phyloP scores from a whole-genome alignment of 2,113 vertebrate genomes.

The Turdus rufiventris region DNA sequence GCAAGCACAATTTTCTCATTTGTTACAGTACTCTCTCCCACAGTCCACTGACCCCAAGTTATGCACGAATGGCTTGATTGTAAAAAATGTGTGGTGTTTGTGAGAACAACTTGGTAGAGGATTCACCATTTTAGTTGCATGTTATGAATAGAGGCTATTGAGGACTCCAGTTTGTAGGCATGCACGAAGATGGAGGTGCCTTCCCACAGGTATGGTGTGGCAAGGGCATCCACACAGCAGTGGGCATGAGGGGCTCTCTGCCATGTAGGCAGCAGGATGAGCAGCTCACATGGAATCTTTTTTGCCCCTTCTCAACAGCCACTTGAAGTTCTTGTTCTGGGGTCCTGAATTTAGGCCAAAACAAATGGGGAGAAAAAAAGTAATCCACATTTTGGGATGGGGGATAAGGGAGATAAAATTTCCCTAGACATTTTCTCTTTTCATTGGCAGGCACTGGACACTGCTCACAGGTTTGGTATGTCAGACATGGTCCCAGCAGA shows the following conservation, averaged over 20 bases:
- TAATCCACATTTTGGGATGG: background rate
- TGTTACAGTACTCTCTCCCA: background rate
- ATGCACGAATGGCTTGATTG: background rate
- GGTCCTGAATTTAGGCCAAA: background rate
- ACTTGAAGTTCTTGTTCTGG: background rate
- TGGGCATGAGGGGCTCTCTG: background rate
- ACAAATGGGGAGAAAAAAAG: background rate
- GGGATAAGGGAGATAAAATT: background rate
- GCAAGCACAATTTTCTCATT: background rate
- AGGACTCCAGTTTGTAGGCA: background rate
- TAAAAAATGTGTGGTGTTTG: background rate
- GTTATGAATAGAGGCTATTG: background rate
- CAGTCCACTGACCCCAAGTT: background rate
- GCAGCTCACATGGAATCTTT: background rate
- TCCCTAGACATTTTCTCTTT: background rate
- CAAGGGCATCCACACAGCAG: background rate
- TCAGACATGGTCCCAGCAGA: background rate
- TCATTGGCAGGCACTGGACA: background rate
- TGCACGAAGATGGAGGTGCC: background rate
- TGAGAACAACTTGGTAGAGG: background rate
- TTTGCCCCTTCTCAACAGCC: background rate
- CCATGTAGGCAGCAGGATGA: background rate
- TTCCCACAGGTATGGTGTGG: background rate
- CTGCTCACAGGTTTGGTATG: conserved; percentile 1
- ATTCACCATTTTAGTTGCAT: background rate